A percentile compares a stretch with the other conserved stretches of the same genome.
Conservation (phyloP, 2,113 vertebrate species). For the Tapirus terrestris region DNA sequence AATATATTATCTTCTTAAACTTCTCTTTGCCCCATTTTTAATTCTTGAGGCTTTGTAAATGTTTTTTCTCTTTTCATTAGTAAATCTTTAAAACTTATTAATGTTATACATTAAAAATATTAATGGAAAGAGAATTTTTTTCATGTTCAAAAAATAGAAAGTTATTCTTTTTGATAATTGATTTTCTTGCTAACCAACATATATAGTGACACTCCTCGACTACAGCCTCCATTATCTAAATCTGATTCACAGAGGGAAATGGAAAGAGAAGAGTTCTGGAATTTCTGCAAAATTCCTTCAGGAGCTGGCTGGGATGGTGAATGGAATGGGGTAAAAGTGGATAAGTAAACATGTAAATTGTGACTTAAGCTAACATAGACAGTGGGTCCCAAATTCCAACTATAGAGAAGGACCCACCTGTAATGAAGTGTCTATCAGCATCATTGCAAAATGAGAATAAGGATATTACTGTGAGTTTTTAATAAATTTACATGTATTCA, state of each 20-base stretch:
- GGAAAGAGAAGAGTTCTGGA: background rate
- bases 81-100: background rate
- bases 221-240: background rate
- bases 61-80: background rate
- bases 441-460: background rate
- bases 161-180: background rate
- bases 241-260: background rate
- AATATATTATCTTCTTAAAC: background rate
- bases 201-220: background rate
- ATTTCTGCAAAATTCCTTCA: background rate
- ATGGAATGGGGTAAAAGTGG: rapidly evolving
- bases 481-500: background rate
- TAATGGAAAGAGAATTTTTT: background rate
- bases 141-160: background rate
- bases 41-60: background rate
- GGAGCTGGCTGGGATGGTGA: background rate
- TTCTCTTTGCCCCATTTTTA: background rate
- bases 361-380: background rate
- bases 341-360: background rate
- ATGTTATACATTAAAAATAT: background rate
- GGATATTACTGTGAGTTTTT: background rate
- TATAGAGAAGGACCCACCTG: background rate
- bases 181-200: background rate
- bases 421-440: background rate
- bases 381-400: background rate